Conservation (phyloP, 2,797 vertebrate genomes). For the Valencia hispanica region DNA sequence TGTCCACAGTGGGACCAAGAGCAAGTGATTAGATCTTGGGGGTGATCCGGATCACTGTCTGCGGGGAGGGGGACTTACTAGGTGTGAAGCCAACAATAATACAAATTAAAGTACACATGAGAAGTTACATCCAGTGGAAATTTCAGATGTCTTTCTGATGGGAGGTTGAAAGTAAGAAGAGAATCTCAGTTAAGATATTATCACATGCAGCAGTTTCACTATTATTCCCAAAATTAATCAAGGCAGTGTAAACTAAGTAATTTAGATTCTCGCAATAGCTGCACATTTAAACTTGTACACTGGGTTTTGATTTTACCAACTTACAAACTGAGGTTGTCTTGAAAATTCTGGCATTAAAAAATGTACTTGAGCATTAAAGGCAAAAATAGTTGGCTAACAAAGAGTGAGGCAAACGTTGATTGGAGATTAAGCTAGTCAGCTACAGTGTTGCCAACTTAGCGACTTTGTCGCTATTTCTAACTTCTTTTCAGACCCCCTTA, state of each 20-base stretch:
- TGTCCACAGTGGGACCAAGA: no score
- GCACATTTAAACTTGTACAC: background rate
- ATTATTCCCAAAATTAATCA: background rate
- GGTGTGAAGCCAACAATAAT: background rate
- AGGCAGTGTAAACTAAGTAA: background rate
- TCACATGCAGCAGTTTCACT: background rate
- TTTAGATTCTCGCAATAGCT: background rate
- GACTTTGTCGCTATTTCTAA: no score
- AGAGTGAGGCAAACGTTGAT: no score
- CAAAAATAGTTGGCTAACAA: no score
- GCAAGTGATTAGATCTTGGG: no score
- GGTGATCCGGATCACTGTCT: no score
- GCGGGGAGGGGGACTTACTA: no score
- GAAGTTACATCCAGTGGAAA: background rate
- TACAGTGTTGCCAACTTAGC: no score
- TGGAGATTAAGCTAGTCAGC: no score
- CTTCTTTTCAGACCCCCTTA: no score
- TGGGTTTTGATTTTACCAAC: background rate
- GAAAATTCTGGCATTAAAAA: no score
- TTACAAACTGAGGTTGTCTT: background rate
- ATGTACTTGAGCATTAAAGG: no score
- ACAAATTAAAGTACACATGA: background rate
- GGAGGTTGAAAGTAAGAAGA: background rate
- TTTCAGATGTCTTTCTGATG: background rate
- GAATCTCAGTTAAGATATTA: background rate